A percentile compares a stretch with the other conserved stretches of the same genome.
phyloP scores from a whole-genome alignment of 1,140 invertebrate genomes.

The Saccostrea cuccullata region DNA sequence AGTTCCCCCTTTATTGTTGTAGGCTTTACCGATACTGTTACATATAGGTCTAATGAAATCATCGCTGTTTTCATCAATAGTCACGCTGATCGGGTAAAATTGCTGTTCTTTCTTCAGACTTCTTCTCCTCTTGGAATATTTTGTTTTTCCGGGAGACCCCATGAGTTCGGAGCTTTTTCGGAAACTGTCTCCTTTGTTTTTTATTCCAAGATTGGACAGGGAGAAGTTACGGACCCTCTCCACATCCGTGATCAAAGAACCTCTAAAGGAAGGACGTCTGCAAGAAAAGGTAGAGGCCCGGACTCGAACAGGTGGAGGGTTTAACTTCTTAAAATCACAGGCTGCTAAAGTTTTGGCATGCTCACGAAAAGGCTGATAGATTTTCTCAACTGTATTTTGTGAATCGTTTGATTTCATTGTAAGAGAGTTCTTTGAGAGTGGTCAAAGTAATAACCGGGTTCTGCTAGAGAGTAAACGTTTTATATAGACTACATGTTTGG shows the following conservation, averaged over 20 bases:
- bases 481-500: too few relatives aligned
- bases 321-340: not conserved
- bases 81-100: not conserved
- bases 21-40: slow-evolving; percentile 8
- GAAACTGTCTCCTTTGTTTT: slow-evolving; percentile 6
- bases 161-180: not conserved
- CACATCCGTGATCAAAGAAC: not conserved
- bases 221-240: not conserved
- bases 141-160: not conserved
- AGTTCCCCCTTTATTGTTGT: not conserved
- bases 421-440: too few relatives aligned
- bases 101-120: not conserved
- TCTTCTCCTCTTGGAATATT: not conserved
- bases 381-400: not conserved
- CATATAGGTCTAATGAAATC: not conserved
- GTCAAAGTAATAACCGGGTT: too few relatives aligned
- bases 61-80: not conserved
- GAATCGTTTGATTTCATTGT: not conserved
- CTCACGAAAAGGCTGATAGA: not conserved
- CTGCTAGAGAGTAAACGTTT: too few relatives aligned
- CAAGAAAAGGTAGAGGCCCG: not conserved
- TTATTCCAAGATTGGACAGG: not conserved
- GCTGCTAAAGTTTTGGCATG: slow-evolving; percentile 1
- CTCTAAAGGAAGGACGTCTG: not conserved
- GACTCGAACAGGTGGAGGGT: not conserved